A percentile compares a stretch with the other conserved stretches of the same genome.
Evolutionary conservation across 2,797 vertebrate species (phyloP).

Genomic region (Syndactyla subalaris): DNA sequence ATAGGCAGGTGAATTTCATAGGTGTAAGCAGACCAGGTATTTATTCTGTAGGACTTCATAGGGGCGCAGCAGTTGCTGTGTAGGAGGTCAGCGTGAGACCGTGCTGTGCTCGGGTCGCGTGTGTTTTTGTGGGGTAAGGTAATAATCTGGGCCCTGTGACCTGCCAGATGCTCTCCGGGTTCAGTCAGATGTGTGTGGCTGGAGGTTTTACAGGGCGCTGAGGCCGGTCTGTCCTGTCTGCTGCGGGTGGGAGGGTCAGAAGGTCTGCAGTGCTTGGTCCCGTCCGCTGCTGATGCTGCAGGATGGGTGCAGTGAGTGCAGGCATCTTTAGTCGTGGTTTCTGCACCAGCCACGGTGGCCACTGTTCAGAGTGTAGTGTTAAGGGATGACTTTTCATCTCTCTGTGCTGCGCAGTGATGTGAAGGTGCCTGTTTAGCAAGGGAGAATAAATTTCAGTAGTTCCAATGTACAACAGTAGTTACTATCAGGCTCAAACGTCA

Average conservation of each 20-base stretch:
- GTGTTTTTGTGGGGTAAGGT: background rate
- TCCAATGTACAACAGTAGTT: background rate
- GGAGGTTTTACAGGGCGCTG: background rate
- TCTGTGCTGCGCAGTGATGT: background rate
- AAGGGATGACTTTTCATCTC: background rate
- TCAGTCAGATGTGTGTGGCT: fast-evolving
- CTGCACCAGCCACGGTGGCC: background rate
- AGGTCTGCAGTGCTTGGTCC: background rate
- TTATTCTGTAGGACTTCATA: background rate
- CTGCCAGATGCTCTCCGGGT: background rate
- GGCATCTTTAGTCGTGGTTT: fast-evolving
- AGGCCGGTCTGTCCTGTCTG: fast-evolving
- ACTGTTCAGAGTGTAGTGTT: fast-evolving
- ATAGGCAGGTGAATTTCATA: background rate
- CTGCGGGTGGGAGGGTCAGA: background rate
- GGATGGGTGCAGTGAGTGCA: background rate
- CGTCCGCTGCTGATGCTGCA: background rate
- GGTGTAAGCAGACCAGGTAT: fast-evolving
- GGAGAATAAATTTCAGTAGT: background rate
- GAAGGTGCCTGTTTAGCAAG: background rate
- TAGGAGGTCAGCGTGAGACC: background rate
- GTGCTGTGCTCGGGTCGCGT: background rate
- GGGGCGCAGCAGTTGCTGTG: background rate
- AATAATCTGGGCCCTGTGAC: fast-evolving
- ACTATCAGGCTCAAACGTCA: too few relatives aligned